Conservation (phyloP, 1,140 invertebrate species). For the Drosophila neocordata region DNA sequence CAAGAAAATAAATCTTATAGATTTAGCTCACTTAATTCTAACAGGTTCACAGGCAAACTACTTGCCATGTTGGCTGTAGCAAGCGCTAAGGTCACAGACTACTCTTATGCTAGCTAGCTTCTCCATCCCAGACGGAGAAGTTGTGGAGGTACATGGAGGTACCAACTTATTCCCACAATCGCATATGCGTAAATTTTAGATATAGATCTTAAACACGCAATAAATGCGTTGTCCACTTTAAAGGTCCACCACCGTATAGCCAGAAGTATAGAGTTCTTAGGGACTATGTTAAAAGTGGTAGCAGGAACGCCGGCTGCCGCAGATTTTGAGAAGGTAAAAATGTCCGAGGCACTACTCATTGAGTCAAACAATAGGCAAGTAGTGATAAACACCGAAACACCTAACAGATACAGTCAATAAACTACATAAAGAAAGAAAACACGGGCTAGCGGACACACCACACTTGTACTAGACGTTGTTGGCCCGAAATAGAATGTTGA, state of each 20-base stretch:
- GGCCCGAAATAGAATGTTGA: neutral
- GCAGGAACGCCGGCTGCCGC: constrained; percentile 7
- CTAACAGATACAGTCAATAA: neutral
- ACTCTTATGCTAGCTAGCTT: too few relatives aligned
- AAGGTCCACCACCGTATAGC: constrained; percentile 8
- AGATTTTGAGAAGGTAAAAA: constrained; percentile 10
- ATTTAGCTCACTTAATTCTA: too few relatives aligned
- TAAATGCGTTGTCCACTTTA: constrained; percentile 11
- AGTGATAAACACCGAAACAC: constrained; percentile 5
- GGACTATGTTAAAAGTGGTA: constrained; percentile 14
- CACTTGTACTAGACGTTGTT: too few relatives aligned
- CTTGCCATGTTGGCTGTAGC: too few relatives aligned
- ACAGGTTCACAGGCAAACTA: too few relatives aligned
- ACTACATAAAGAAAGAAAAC: too few relatives aligned
- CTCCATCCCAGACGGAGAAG: too few relatives aligned
- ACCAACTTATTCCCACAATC: constrained; percentile 22
- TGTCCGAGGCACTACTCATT: constrained; percentile 1
- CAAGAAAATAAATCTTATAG: too few relatives aligned
- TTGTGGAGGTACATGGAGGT: too few relatives aligned
- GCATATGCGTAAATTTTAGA: too few relatives aligned
- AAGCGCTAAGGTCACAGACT: too few relatives aligned
- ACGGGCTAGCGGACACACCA: too few relatives aligned
- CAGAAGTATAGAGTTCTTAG: constrained; percentile 18
- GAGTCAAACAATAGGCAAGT: constrained; percentile 22
- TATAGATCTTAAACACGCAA: constrained; percentile 4